Evolutionary conservation across 2,797 vertebrate species (phyloP).

Genomic region (Enteromius treurensis): DNA sequence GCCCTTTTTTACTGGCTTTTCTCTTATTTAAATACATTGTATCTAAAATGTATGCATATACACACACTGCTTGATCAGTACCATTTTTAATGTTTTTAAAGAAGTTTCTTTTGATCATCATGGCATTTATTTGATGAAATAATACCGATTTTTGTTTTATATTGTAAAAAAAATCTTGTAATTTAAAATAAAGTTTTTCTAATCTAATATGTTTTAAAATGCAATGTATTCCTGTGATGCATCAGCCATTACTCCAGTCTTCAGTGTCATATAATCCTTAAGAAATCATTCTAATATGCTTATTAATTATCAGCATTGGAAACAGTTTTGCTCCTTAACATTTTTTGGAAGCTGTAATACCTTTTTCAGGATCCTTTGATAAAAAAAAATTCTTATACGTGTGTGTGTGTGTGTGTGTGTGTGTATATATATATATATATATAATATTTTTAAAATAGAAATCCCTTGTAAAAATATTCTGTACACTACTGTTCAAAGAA

Average conservation of each 20-base stretch:
- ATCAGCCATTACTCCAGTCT: background rate
- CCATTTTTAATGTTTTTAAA: background rate
- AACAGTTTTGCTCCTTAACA: background rate
- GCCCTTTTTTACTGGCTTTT: background rate
- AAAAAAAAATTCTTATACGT: background rate
- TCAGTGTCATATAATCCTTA: background rate
- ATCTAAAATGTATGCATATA: no score
- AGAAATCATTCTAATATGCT: background rate
- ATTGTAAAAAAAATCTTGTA: background rate
- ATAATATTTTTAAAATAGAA: no score
- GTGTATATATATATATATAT: no score
- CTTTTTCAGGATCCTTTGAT: background rate
- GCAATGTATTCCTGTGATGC: no score
- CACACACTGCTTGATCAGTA: background rate
- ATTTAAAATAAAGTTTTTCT: background rate
- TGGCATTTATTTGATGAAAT: background rate
- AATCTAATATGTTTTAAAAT: background rate
- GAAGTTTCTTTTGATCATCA: background rate
- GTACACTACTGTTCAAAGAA: background rate
- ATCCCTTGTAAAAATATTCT: no score
- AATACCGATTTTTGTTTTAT: background rate
- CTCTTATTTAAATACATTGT: background rate
- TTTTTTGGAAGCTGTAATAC: background rate
- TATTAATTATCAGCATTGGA: background rate
- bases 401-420: no score